Percentiles rank a stretch among this genome's conserved stretches.
Conservation (phyloP, 2,888 invertebrate species). For the Pterostichus madidus region DNA sequence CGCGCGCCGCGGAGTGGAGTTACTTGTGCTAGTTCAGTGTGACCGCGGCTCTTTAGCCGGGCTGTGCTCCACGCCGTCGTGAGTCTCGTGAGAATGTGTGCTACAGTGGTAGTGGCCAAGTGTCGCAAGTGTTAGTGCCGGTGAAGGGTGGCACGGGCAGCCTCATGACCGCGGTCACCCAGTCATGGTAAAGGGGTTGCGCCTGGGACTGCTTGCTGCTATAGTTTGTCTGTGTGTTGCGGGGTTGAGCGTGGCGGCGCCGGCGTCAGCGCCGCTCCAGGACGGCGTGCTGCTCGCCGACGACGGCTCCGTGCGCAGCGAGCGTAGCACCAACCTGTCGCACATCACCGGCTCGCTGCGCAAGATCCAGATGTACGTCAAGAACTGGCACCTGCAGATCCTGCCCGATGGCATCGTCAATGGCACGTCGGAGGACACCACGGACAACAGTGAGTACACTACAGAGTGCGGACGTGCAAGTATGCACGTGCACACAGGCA, state of each 20-base stretch:
- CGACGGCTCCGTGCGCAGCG: conserved; percentile 80
- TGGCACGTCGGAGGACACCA: conserved; percentile 88
- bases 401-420: conserved; percentile 92
- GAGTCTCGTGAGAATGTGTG: conserved; percentile 14
- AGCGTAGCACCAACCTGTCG: conserved; percentile 89
- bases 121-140: conserved; percentile 2
- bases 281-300: conserved; percentile 69
- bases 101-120: background rate
- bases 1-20: background rate
- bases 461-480: conserved; percentile 46
- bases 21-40: background rate
- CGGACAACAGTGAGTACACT: conserved; percentile 89
- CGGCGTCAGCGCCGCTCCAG: no score
- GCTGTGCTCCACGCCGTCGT: background rate
- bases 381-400: conserved; percentile 90
- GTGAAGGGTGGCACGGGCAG: conserved; percentile 54
- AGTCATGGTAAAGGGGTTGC: conserved; percentile 78
- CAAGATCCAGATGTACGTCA: conserved; percentile 91
- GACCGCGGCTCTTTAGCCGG: conserved; percentile 9
- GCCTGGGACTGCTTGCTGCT: conserved; percentile 76
- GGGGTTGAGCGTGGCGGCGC: no score
- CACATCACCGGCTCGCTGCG: conserved; percentile 89
- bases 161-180: conserved; percentile 70
- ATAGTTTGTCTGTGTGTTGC: conserved; percentile 75
- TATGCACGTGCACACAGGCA: conserved; percentile 42